phyloP scores from a whole-genome alignment of 2,797 vertebrate species.

The Arnoldichthys spilopterus region DNA sequence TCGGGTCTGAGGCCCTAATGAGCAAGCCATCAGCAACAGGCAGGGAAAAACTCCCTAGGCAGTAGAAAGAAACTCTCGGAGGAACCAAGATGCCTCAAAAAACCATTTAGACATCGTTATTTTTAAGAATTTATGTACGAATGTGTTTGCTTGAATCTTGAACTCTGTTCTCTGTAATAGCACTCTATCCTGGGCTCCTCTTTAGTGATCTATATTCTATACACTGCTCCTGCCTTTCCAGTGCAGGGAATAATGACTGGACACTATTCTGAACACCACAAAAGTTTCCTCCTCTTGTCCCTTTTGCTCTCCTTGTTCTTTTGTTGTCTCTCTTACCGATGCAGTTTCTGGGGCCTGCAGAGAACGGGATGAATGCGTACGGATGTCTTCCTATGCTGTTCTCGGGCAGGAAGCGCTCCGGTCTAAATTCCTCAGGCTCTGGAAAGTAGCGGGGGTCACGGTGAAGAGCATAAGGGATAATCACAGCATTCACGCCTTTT shows the following conservation, averaged over 20 bases:
- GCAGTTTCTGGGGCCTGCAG: conserved; percentile 86
- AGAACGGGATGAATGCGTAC: conserved; percentile 83
- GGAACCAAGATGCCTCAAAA: too few relatives aligned
- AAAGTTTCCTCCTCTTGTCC: not conserved
- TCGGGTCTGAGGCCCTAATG: too few relatives aligned
- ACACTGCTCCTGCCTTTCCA: not conserved
- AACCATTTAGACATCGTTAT: too few relatives aligned
- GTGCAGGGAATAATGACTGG: not conserved
- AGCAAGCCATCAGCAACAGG: too few relatives aligned
- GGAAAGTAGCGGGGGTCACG: conserved; percentile 80
- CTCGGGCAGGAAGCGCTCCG: conserved; percentile 82
- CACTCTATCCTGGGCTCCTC: too few relatives aligned
- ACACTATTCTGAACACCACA: not conserved
- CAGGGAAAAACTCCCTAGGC: too few relatives aligned
- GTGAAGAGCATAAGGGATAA: conserved; percentile 80
- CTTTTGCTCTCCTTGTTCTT: not conserved
- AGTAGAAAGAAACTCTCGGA: too few relatives aligned
- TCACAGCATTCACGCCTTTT: conserved; percentile 70
- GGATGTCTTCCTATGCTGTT: conserved; percentile 79
- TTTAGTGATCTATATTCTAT: not conserved
- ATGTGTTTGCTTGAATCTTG: not conserved
- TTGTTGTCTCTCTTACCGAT: conserved; percentile 75
- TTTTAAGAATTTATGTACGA: not conserved
- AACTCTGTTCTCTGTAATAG: not conserved
- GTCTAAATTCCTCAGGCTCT: conserved; percentile 82